Base-by-base conservation (phyloP, 1,140 invertebrate genomes). In the Popillia japonica region DNA sequence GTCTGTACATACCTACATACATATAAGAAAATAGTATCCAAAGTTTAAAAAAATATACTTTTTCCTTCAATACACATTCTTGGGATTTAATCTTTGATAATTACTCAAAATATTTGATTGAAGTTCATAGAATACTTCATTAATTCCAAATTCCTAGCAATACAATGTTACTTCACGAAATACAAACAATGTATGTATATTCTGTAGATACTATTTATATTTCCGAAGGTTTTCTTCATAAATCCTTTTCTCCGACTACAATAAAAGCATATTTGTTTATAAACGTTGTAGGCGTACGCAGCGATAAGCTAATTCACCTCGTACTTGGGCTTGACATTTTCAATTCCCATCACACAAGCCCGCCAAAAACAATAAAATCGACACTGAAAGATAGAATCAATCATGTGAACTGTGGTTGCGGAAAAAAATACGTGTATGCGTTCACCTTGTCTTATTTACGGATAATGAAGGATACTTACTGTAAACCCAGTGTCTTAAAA, bases 361-460 rank as follows among this genome's bases (percentile, higher is more conserved):
- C 23, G 22, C 61, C 61, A 68, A 68, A 48, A 68, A 68, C 61
- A 68, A 68, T 68, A 68, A 27, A 68, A 68, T 68, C 61, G 61
- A 68, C 61, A 68, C 20, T 68, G 61, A 68, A 27, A 68, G 61
- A 68, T 68, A 68, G 20, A 22, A 68, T 68, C 61, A 22, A 68
- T 68, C 22, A 34, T 68, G 27, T 23, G 61, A 68, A 27, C 8
- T 14, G 11, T 22, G 61, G 61, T 34, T 17, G 48, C 48, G 48
- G 48, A 55, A 55, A 55, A 42, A 55, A 68, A 68, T 27, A 27
- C 22, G 22, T 22, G 27, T 55, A 55, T 55, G 14, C 48, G 48
- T 55, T 55, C 8, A 68, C 61, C 61, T 68, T 68, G 61, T 68
- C 61, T 68, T 68, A 68, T 68, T 68, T 68, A 68, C 61, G 61